Evolutionary conservation across 2,888 invertebrate genomes (phyloP).

Genomic region (Meliscaeva auricollis): DNA sequence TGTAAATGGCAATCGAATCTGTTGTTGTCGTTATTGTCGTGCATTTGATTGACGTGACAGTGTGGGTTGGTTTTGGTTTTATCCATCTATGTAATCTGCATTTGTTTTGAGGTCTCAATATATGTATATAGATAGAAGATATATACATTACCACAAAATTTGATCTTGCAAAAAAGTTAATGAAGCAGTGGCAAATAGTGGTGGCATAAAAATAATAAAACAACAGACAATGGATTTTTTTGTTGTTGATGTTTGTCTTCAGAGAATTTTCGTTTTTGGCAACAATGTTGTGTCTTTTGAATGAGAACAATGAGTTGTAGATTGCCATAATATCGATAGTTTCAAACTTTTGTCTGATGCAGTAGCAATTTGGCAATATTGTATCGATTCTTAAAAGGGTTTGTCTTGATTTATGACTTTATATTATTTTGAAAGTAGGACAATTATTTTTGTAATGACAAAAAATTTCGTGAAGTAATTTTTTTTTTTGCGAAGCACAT

Average conservation of each 20-base stretch:
- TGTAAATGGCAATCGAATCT: conserved; percentile 43
- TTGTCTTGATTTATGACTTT: conserved; percentile 8
- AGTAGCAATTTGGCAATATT: neutral
- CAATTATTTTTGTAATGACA: neutral
- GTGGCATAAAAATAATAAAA: neutral
- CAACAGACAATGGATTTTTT: conserved; percentile 5
- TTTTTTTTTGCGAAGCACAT: too few species aligned
- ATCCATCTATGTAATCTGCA: conserved; percentile 39
- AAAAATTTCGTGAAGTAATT: too few species aligned
- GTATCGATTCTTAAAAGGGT: conserved; percentile 1
- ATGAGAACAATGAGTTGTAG: neutral
- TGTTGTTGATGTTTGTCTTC: neutral
- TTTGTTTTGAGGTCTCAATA: conserved; percentile 22
- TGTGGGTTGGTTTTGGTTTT: conserved; percentile 50
- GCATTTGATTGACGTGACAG: conserved; percentile 48
- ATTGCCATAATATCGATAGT: neutral
- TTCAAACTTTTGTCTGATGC: neutral
- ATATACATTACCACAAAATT: conserved; percentile 2
- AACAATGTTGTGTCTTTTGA: neutral
- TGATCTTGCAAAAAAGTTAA: conserved; percentile 28
- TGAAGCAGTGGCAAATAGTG: conserved; percentile 17
- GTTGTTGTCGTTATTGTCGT: conserved; percentile 1
- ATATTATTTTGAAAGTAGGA: neutral
- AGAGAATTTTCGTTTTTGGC: neutral
- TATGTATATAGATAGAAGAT: neutral